phyloP scores from a whole-genome alignment of 1,140 invertebrate genomes.

The Rhagoletis pomonella region DNA sequence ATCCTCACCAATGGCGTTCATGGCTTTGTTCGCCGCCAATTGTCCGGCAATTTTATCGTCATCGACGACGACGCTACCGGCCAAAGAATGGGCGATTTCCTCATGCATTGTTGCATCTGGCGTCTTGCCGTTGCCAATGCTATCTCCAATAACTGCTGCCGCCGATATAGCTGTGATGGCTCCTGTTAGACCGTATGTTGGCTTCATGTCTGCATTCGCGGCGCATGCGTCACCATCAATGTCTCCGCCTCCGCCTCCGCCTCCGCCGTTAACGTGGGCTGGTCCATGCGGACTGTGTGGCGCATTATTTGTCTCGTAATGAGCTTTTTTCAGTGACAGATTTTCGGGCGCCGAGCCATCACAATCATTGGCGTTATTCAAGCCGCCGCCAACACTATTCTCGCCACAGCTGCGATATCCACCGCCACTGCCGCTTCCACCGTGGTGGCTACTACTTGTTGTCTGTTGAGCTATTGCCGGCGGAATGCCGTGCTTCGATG shows the following conservation, averaged over 20 bases:
- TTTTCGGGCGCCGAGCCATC: conserved; percentile 70
- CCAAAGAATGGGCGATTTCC: conserved; percentile 52
- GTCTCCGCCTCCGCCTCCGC: conserved; percentile 21
- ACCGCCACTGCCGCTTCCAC: not conserved
- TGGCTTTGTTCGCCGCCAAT: not conserved
- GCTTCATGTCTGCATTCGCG: conserved; percentile 59
- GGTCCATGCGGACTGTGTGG: not conserved
- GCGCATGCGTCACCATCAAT: conserved; percentile 51
- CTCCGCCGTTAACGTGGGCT: not conserved
- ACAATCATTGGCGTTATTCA: conserved; percentile 57
- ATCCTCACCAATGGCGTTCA: conserved; percentile 68
- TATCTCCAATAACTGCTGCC: conserved; percentile 66
- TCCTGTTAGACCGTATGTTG: conserved; percentile 69
- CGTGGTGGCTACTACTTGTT: conserved; percentile 61
- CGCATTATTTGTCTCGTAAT: conserved; percentile 56
- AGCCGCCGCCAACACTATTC: conserved; percentile 11
- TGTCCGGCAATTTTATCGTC: not conserved
- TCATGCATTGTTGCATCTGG: conserved; percentile 49
- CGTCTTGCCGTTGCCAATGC: not conserved
- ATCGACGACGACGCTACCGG: conserved; percentile 33
- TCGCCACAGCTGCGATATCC: not conserved
- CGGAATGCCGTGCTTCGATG: conserved; percentile 74
- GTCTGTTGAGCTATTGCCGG: conserved; percentile 69
- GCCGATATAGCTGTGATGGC: conserved; percentile 72
- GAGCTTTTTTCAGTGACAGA: conserved; percentile 67